phyloP scores from a whole-genome alignment of 1,140 invertebrate genomes.

The Trypoxylus dichotomus region DNA sequence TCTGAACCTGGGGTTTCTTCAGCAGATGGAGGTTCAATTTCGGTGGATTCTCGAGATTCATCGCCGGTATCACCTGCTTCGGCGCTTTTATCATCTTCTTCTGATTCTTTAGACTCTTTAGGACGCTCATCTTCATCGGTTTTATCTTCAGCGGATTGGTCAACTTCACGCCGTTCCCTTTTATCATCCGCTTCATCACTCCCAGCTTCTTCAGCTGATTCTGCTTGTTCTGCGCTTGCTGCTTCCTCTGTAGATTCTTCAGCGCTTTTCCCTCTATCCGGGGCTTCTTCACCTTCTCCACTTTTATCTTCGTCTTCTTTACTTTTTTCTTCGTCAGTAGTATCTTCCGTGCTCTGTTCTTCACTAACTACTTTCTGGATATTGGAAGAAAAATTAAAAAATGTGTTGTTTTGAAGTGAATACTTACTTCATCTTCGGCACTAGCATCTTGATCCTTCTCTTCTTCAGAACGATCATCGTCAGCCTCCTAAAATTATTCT shows the following conservation, averaged over 20 bases:
- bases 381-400: neutral
- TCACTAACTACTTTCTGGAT: neutral
- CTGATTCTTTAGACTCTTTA: neutral
- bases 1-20: conserved; percentile 55
- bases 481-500: neutral
- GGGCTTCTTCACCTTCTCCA: conserved; percentile 42
- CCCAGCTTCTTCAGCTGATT: conserved; percentile 42
- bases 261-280: conserved; percentile 56
- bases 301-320: conserved; percentile 66
- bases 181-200: neutral
- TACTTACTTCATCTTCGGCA: neutral
- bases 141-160: conserved; percentile 37
- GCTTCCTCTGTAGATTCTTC: conserved; percentile 55
- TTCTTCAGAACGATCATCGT: neutral
- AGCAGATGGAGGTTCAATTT: conserved; percentile 26
- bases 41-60: neutral
- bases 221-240: conserved; percentile 47
- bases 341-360: conserved; percentile 43
- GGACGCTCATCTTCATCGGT: too few relatives aligned
- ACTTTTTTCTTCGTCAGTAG: conserved; percentile 53
- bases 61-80: conserved; percentile 25
- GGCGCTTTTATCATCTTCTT: neutral
- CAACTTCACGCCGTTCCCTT: conserved; percentile 46
- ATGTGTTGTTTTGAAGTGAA: neutral
- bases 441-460: neutral